Conservation (phyloP, 2,888 invertebrate species). For the Ectemnius lituratus region DNA sequence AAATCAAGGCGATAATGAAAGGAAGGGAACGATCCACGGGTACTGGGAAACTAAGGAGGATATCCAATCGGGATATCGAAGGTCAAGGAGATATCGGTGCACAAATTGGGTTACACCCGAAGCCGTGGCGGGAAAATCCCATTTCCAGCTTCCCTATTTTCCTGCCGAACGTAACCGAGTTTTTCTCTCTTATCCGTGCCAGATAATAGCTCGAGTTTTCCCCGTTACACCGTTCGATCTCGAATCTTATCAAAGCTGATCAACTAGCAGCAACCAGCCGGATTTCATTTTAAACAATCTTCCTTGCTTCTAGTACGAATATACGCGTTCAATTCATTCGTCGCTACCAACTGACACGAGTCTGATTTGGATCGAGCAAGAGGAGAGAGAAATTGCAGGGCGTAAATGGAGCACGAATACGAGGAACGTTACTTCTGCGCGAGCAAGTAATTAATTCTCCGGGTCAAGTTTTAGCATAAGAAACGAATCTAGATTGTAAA, state of each 20-base stretch:
- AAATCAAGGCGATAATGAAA: conserved; percentile 49
- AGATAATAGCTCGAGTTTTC: conserved; percentile 53
- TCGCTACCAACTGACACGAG: too few relatives aligned
- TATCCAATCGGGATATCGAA: conserved; percentile 64
- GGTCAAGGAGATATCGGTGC: conserved; percentile 62
- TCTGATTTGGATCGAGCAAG: too few relatives aligned
- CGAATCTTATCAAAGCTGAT: conserved; percentile 30
- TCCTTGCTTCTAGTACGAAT: too few relatives aligned
- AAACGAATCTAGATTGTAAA: too few relatives aligned
- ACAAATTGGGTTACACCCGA: conserved; percentile 61
- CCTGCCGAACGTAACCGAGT: conserved; percentile 36
- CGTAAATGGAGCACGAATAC: too few relatives aligned
- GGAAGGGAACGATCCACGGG: conserved; percentile 35
- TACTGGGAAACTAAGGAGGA: conserved; percentile 56
- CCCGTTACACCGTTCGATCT: conserved; percentile 45
- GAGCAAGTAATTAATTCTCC: too few relatives aligned
- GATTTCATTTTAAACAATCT: too few relatives aligned
- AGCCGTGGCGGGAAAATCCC: conserved; percentile 49
- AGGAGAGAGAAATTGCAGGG: too few relatives aligned
- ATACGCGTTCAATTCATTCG: too few relatives aligned
- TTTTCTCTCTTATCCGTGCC: conserved; percentile 40
- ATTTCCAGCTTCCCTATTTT: conserved; percentile 58
- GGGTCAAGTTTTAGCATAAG: too few relatives aligned
- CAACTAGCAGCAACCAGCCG: too few relatives aligned
- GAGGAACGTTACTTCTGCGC: too few relatives aligned